A percentile compares a stretch with the other conserved stretches of the same genome.
These are phyloP conservation scores for Pseudocheirus occidentalis DNA, from an alignment of 2,797 vertebrate genomes.

Conservation along the genomic window DNA sequence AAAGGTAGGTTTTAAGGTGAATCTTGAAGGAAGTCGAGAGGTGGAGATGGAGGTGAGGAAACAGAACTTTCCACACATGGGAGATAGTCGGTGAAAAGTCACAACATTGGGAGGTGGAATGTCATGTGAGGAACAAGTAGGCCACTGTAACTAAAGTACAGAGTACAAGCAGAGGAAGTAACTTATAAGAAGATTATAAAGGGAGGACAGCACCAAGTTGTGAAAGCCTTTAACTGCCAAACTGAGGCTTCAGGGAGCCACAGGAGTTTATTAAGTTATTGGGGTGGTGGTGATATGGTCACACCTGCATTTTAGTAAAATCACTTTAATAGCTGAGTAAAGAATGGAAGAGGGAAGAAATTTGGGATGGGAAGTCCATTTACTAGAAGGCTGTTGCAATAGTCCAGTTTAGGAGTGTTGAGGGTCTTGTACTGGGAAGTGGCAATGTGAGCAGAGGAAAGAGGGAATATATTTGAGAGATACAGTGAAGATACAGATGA, in stretches of 20 bases:
- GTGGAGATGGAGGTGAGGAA: not conserved
- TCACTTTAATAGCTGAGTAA: not conserved
- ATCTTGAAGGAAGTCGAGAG: not conserved
- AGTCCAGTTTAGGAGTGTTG: not conserved
- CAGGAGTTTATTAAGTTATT: not conserved
- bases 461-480: not conserved
- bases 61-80: not conserved
- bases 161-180: not conserved
- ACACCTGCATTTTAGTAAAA: not conserved
- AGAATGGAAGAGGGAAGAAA: not conserved
- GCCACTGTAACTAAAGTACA: not conserved
- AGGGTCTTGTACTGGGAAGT: not conserved
- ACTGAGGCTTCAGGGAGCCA: not conserved
- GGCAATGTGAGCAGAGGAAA: not conserved
- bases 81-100: not conserved
- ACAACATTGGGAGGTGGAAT: not conserved
- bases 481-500: not conserved
- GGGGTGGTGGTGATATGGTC: not conserved
- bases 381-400: not conserved
- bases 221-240: not conserved
- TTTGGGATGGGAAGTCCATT: not conserved
- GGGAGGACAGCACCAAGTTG: not conserved
- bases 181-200: not conserved
- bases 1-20: not conserved
- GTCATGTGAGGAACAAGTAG: not conserved